These are phyloP conservation scores for Sanderia malayensis DNA, from an alignment of 30 jellyfish, hydroid and myxozoan genomes.

Conservation along the genomic window DNA sequence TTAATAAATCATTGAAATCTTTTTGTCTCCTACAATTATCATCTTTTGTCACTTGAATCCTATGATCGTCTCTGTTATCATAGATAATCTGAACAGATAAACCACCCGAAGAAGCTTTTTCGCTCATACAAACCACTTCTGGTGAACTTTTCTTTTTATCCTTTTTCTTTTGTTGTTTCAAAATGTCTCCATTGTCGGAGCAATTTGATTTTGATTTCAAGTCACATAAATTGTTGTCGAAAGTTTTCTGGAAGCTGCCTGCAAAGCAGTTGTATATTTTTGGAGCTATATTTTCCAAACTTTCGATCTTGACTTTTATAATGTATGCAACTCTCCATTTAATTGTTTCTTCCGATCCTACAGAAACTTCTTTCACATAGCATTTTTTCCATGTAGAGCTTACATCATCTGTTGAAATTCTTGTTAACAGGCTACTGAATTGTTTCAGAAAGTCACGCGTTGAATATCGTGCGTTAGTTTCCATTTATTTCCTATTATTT, in stretches of 20 bases:
- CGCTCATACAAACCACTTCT: neutral
- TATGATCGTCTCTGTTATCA: neutral
- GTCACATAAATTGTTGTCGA: too few relatives aligned
- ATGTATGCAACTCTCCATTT: slow-evolving; percentile 28
- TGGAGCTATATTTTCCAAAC: slow-evolving; percentile 25
- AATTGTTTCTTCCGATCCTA: neutral
- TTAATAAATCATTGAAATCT: neutral
- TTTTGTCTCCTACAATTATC: neutral
- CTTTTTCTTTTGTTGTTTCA: neutral
- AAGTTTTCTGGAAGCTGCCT: too few relatives aligned
- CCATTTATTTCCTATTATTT: too few relatives aligned
- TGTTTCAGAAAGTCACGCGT: too few relatives aligned
- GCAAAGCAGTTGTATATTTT: too few relatives aligned
- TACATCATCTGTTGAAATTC: too few relatives aligned
- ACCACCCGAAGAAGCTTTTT: neutral
- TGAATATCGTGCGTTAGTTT: too few relatives aligned
- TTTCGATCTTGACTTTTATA: slow-evolving; percentile 17
- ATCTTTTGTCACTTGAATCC: neutral
- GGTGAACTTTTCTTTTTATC: neutral
- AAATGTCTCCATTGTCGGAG: too few relatives aligned
- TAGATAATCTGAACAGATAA: neutral
- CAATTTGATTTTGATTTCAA: too few relatives aligned
- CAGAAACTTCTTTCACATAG: slow-evolving; percentile 4
- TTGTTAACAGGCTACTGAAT: too few relatives aligned
- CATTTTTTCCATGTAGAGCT: slow-evolving; percentile 21